These are phyloP conservation scores for Pocota personata DNA, from an alignment of 2,888 invertebrate genomes.

Conservation along the genomic window DNA sequence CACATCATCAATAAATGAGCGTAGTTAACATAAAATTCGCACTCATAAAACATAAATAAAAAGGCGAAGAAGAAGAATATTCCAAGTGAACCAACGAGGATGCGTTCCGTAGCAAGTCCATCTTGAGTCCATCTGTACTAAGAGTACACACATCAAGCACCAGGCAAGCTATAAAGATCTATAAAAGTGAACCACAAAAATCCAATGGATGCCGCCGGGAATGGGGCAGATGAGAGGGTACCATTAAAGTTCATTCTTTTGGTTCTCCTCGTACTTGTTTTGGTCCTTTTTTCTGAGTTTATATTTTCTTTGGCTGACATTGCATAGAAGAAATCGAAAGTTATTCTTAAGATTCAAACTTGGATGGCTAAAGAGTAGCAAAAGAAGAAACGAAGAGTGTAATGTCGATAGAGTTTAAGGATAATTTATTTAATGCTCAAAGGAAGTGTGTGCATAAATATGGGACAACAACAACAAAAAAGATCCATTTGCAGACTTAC, in stretches of 20 bases:
- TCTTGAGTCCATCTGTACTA: constrained; percentile 59
- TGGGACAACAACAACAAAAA: constrained; percentile 26
- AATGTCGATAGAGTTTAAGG: constrained; percentile 56
- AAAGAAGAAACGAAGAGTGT: constrained; percentile 27
- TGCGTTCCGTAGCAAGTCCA: constrained; percentile 57
- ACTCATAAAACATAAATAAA: constrained; percentile 72
- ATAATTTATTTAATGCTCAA: constrained; percentile 59
- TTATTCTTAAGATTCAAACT: constrained; percentile 53
- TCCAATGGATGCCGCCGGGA: constrained; percentile 39
- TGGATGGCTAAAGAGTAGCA: constrained; percentile 11
- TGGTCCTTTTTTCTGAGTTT: constrained; percentile 10
- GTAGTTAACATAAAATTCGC: constrained; percentile 74
- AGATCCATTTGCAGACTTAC: constrained; percentile 24
- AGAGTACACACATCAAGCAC: constrained; percentile 39
- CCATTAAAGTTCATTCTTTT: constrained; percentile 70
- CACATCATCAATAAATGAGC: constrained; percentile 80
- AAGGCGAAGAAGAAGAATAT: constrained; percentile 21
- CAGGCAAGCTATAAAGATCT: constrained; percentile 55
- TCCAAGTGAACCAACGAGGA: constrained; percentile 34
- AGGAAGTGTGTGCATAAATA: constrained; percentile 59
- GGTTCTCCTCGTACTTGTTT: constrained; percentile 21
- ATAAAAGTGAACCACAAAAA: constrained; percentile 72
- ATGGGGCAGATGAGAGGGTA: constrained; percentile 19
- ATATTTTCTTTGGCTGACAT: neutral
- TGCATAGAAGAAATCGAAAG: constrained; percentile 65